Base-by-base conservation (phyloP, 2,888 invertebrate genomes). In the Podotricha telesiphe region DNA sequence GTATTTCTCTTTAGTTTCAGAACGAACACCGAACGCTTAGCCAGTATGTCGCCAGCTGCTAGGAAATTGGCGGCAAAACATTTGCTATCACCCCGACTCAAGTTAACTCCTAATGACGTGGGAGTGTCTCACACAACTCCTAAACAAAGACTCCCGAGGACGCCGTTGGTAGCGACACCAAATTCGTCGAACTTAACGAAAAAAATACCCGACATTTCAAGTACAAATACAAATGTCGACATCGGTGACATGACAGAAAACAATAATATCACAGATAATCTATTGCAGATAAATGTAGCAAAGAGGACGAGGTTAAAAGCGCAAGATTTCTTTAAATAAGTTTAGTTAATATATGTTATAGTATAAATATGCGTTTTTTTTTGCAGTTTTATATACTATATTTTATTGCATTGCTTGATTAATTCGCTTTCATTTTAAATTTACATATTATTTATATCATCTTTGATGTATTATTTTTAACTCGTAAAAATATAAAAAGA, bases 31-130 rank as follows among this genome's bases (percentile, higher is more conserved):
- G 98, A 98, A 73, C 95, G 98, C 1, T 87, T 99, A 48, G 96
- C 96, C 5, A 96, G 96, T 67, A 97, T 99, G 97, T 99, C 99
- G 0, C 99, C 99, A 0, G 99, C 99, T 0, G 99, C 99, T 0
- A 95, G 97, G 74, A 95, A 96, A 76, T 91, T 99, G 45, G 98
- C 98, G 5, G 96, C 96, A 0, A 90, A 76, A 80, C 94, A 85
- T 84, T 93, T 89, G 77, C 89, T 82, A 19, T 86, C 94, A 73
- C 85, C 93, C 53, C 84, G 93, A 55, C 82, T 93, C 55, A 89
- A 87, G 70, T 87, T 93, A 15, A 91, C 92, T 0, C 88, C 89
- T 0, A 84, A 83, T 72, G 87, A 87, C 71, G 82, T 90, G 80
- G 91, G 91, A 0, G 88, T 80, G 67, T 86, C 82, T 64, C 92